phyloP scores from a whole-genome alignment of 2,888 invertebrate genomes.

The Melinopterus prodromus region DNA sequence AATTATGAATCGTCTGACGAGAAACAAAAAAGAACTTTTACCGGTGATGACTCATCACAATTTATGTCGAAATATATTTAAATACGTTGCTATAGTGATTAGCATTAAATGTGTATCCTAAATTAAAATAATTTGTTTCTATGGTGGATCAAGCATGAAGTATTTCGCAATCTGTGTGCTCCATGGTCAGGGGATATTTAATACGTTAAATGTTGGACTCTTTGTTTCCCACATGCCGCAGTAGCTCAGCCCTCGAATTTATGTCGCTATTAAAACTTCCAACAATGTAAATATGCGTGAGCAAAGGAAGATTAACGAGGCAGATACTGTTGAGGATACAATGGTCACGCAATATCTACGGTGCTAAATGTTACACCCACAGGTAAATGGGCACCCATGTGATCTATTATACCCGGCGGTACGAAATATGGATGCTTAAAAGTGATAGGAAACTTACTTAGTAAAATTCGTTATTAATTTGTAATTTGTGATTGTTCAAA shows the following conservation, averaged over 20 bases:
- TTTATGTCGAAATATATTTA: too few species aligned
- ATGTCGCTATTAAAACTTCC: slow-evolving; percentile 34
- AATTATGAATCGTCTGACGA: too few species aligned
- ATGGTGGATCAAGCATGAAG: too few species aligned
- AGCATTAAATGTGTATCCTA: too few species aligned
- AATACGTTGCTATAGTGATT: too few species aligned
- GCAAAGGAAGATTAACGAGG: slow-evolving; percentile 30
- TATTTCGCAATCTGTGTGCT: too few species aligned
- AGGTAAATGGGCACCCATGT: neutral
- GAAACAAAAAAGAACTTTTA: too few species aligned
- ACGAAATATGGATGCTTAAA: neutral
- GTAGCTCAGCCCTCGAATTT: slow-evolving; percentile 25
- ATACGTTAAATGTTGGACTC: neutral
- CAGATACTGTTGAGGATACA: slow-evolving; percentile 32
- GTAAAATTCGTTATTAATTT: too few species aligned
- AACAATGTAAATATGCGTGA: slow-evolving; percentile 35
- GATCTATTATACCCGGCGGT: neutral
- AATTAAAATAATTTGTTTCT: too few species aligned
- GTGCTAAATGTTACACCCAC: slow-evolving; percentile 24
- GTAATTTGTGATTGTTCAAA: too few species aligned
- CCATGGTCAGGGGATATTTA: neutral
- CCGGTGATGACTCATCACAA: too few species aligned
- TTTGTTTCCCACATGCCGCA: slow-evolving; percentile 27
- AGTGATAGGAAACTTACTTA: neutral
- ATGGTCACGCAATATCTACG: slow-evolving; percentile 32